phyloP scores from a whole-genome alignment of 2,113 vertebrate species.

The Galeopterus variegatus region DNA sequence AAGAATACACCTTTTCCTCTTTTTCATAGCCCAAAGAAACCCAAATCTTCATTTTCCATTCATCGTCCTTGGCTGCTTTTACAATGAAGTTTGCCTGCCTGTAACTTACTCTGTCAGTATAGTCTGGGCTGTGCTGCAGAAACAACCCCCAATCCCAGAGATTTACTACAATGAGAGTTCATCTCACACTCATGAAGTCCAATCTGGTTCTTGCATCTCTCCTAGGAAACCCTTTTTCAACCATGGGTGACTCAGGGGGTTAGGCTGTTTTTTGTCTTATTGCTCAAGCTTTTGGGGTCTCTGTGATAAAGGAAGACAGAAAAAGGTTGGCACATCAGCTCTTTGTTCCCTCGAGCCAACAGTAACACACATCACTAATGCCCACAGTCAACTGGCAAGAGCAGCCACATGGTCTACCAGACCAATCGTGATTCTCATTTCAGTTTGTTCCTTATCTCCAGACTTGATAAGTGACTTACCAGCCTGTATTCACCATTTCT shows the following conservation, averaged over 20 bases:
- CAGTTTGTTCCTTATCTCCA: not conserved
- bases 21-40: not conserved
- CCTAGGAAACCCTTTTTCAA: not conserved
- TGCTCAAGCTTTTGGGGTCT: not conserved
- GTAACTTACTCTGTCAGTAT: not conserved
- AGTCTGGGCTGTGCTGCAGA: not conserved
- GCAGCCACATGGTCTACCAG: not conserved
- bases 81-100: not conserved
- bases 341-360: not conserved
- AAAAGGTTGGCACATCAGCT: not conserved
- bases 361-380: not conserved
- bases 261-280: not conserved
- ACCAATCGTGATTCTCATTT: not conserved
- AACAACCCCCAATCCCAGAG: not conserved
- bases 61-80: not conserved
- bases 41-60: not conserved
- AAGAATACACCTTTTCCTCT: not conserved
- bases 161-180: not conserved
- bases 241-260: not conserved
- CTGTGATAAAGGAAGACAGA: not conserved
- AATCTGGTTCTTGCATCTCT: not conserved
- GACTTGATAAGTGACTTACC: not conserved
- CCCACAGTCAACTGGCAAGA: not conserved
- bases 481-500: not conserved
- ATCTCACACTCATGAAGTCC: not conserved